Base-by-base conservation (phyloP, 2,797 vertebrate species). In the Leptatherina wallacei region DNA sequence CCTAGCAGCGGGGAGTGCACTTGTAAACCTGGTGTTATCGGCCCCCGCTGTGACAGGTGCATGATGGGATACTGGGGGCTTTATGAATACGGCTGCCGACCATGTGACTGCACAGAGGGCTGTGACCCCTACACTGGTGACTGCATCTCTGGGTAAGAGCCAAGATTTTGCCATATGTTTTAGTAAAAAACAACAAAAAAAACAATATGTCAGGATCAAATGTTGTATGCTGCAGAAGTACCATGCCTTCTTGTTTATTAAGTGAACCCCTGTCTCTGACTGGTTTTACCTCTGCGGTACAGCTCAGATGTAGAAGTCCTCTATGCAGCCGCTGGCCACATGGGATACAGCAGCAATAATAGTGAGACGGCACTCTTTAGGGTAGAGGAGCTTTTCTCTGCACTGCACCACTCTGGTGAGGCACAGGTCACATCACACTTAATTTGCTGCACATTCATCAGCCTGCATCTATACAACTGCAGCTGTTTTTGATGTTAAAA, bases 341-440 rank as follows among this genome's bases (percentile, higher is more conserved):
- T 87, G 32, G 62, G 55, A 52, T 84, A 88, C 78, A 95, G 95
- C 30, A 93, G 95, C 66, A 96, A 89, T 0, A 88, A 80, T 52
- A 89, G 90, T 81, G 85, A 90, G 82, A 76, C 24, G 80, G 80
- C 81, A 71, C 73, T 94, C 80, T 98, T 96, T 94, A 95, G 95
- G 83, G 95, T 92, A 5, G 96, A 97, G 78, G 97, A 97, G 92
- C 96, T 97, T 65, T 99, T 98, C 92, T 99, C 98, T 7, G 98
- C 97, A 10, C 95, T 99, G 82, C 96, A 96, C 79, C 96, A 98
- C 89, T 97, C 97, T n/a, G 98, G 98, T 99, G 83, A 91, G 92
- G 81, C 85, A 77, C 86, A 80, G 83, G 79, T 86, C 90, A 88
- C 30, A 66, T 81, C 64, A 70, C 75, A 69, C 65, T 36, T 40